Percentiles rank a stretch among this genome's conserved stretches.
Evolutionary conservation across 2,888 invertebrate genomes (phyloP).

Genomic region (Steinernema hermaphroditum): DNA sequence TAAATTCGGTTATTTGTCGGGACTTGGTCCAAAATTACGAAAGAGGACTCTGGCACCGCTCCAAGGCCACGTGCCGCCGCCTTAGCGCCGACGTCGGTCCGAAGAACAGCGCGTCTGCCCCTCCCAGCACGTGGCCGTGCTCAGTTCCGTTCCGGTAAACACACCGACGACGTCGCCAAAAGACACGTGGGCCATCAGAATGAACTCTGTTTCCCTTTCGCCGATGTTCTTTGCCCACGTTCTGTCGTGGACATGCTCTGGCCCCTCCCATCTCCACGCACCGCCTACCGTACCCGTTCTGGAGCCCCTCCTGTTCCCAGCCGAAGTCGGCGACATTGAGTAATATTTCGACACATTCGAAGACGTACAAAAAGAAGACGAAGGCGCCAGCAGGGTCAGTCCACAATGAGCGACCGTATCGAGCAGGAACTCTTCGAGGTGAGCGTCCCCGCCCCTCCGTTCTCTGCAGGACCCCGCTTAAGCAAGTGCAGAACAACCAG

Average conservation of each 20-base stretch:
- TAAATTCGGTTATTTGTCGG: neutral
- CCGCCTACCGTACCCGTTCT: neutral
- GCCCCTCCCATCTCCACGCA: neutral
- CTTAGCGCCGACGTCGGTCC: neutral
- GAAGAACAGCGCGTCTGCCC: neutral
- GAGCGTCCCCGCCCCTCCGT: neutral
- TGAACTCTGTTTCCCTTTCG: neutral
- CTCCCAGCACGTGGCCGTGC: neutral
- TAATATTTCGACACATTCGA: neutral
- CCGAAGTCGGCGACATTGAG: neutral
- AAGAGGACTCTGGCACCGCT: neutral
- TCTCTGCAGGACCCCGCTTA: neutral
- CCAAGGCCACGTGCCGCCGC: neutral
- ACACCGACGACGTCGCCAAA: neutral
- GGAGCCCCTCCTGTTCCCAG: neutral
- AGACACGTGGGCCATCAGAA: neutral
- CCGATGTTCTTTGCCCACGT: neutral
- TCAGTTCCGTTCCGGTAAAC: neutral
- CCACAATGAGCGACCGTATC: neutral
- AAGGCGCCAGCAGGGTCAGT: neutral
- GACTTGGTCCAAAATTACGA: neutral
- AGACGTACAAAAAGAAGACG: too few relatives aligned
- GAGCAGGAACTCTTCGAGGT: neutral
- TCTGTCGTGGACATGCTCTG: neutral
- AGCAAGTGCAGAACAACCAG: neutral